These are phyloP conservation scores for Idaea dimidiata DNA, from an alignment of 2,888 invertebrate genomes.

Conservation along the genomic window DNA sequence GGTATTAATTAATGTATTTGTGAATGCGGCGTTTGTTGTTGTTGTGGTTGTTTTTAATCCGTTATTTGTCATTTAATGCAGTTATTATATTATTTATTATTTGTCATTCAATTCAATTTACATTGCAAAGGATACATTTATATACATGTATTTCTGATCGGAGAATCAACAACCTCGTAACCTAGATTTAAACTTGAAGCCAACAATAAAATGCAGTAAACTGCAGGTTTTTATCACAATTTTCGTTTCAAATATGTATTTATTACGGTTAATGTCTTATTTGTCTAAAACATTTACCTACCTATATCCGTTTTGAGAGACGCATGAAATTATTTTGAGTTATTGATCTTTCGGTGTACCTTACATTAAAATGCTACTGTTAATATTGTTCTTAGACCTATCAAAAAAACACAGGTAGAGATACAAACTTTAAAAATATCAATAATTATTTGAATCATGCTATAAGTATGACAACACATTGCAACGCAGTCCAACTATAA, in stretches of 20 bases:
- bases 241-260: not conserved
- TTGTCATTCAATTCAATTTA: constrained; percentile 15
- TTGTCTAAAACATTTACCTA: no score
- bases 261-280: not conserved
- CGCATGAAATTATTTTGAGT: no score
- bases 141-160: constrained; percentile 16
- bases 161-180: constrained; percentile 30
- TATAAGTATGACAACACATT: no score
- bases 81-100: constrained; percentile 8
- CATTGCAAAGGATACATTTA: constrained; percentile 6
- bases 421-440: no score
- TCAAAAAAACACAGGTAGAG: no score
- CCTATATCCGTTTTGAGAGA: no score
- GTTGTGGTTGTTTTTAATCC: not conserved
- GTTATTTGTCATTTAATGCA: constrained; percentile 2
- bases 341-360: no score
- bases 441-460: no score
- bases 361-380: no score
- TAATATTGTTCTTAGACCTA: no score
- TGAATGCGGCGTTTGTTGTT: not conserved
- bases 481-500: no score
- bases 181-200: constrained; percentile 29
- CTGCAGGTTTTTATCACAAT: constrained; percentile 21
- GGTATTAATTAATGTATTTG: no score
- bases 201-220: constrained; percentile 22